These are phyloP conservation scores for Manacus vitellinus DNA, from an alignment of 2,113 vertebrate species.

Conservation along the genomic window DNA sequence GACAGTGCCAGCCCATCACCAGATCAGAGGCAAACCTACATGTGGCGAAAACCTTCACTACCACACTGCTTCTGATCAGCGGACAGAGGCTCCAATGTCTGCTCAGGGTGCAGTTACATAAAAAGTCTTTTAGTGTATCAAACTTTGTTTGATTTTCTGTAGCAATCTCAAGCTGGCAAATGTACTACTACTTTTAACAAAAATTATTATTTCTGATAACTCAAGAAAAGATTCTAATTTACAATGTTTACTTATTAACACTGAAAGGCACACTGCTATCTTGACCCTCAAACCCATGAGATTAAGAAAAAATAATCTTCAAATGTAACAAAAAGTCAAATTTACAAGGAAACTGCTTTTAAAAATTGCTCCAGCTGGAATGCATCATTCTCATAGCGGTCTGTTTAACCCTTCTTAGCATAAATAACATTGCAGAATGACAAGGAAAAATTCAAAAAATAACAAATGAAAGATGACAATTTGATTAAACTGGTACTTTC, in stretches of 20 bases:
- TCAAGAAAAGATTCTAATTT: background rate
- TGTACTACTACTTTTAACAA: background rate
- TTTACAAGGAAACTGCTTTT: background rate
- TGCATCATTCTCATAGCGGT: background rate
- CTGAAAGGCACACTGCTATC: background rate
- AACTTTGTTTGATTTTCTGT: background rate
- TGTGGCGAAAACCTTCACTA: background rate
- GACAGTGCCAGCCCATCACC: background rate
- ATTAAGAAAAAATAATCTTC: background rate
- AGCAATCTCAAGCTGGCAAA: background rate
- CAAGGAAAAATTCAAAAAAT: background rate
- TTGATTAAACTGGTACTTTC: background rate
- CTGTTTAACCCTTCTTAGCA: background rate
- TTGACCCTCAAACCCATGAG: background rate
- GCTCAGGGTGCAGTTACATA: background rate
- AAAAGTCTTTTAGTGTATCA: background rate
- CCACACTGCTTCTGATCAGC: background rate
- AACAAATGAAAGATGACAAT: background rate
- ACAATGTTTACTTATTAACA: background rate
- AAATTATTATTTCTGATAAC: background rate
- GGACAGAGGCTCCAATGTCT: background rate
- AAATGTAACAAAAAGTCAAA: background rate
- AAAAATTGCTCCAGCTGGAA: background rate
- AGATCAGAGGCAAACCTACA: fast-evolving
- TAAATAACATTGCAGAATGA: background rate